These are phyloP conservation scores for Agapostemon virescens DNA, from an alignment of 2,888 invertebrate species.

Conservation along the genomic window DNA sequence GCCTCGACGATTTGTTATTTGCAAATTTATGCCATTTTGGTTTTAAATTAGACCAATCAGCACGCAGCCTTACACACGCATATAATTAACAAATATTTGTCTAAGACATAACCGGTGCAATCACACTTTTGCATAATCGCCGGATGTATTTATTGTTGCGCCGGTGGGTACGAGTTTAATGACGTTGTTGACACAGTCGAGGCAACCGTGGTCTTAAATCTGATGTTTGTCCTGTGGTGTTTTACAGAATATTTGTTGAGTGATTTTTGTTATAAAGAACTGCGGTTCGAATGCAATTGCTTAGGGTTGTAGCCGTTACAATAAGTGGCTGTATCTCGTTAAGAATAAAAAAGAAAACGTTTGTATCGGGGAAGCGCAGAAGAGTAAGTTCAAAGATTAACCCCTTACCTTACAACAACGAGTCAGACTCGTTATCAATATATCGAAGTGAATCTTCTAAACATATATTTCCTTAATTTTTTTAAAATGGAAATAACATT, in stretches of 20 bases:
- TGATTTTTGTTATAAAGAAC: too few species aligned
- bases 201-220: fast-evolving
- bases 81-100: conserved; percentile 48
- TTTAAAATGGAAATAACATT: too few species aligned
- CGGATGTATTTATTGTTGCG: not conserved
- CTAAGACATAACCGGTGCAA: conserved; percentile 11
- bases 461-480: too few species aligned
- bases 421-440: too few species aligned
- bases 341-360: too few species aligned
- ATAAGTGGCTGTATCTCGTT: too few species aligned
- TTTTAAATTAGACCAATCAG: conserved; percentile 43
- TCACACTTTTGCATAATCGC: not conserved
- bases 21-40: conserved; percentile 43
- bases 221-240: not conserved
- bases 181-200: not conserved
- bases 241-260: not conserved
- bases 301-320: too few species aligned
- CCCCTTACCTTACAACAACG: too few species aligned
- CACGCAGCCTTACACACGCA: not conserved
- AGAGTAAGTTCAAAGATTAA: too few species aligned
- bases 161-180: not conserved
- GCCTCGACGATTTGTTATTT: conserved; percentile 36
- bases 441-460: too few species aligned
- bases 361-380: too few species aligned
- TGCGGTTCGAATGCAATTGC: too few species aligned